phyloP scores from a whole-genome alignment of 92 coral and sea anemone species.

The Pocillopora meandrina region DNA sequence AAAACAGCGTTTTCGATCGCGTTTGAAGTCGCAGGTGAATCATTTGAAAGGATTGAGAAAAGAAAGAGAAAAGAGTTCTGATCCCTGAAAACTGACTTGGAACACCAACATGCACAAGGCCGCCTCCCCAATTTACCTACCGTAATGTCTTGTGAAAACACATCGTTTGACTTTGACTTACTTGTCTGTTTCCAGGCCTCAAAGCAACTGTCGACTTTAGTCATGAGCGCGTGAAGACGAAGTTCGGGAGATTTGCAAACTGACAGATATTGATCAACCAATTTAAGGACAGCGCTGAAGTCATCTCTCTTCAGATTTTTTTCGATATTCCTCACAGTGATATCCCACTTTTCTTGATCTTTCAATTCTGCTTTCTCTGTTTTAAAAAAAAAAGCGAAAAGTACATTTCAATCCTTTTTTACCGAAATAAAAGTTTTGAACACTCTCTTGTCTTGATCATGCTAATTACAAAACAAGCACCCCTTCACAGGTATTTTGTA shows the following conservation, averaged over 20 bases:
- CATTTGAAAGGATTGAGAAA: too few relatives aligned
- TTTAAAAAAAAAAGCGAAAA: background rate
- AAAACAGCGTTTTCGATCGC: too few relatives aligned
- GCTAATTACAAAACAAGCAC: too few relatives aligned
- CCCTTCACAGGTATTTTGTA: too few relatives aligned
- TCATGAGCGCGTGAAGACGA: constrained; percentile 36
- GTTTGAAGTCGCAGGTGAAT: too few relatives aligned
- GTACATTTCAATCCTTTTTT: background rate
- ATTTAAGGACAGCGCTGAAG: constrained; percentile 25
- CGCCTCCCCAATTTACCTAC: too few relatives aligned
- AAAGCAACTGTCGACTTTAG: constrained; percentile 42
- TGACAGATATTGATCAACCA: constrained; percentile 11
- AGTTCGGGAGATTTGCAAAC: constrained; percentile 22
- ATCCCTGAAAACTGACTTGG: too few relatives aligned
- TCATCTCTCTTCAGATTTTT: background rate
- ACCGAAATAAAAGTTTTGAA: too few relatives aligned
- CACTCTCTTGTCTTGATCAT: too few relatives aligned
- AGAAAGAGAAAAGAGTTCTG: too few relatives aligned
- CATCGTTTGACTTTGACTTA: constrained; percentile 3
- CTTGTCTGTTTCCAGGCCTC: constrained; percentile 50
- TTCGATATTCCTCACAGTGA: background rate
- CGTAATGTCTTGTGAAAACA: background rate
- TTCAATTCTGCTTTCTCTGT: constrained; percentile 26
- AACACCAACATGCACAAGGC: too few relatives aligned
- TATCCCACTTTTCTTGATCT: constrained; percentile 31